phyloP scores from a whole-genome alignment of 2,888 invertebrate genomes.

The Nomada fabriciana region DNA sequence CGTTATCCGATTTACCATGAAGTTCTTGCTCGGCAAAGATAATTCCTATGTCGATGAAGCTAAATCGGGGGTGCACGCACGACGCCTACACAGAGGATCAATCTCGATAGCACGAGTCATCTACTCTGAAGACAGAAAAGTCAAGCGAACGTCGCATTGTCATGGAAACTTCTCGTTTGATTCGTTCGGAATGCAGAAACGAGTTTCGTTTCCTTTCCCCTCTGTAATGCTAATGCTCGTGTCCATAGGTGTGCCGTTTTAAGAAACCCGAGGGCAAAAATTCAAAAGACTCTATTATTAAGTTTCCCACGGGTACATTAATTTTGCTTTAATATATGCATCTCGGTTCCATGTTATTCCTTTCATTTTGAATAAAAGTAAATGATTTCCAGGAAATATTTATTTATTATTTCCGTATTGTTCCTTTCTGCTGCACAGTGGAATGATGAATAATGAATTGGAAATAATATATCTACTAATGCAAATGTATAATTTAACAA shows the following conservation, averaged over 20 bases:
- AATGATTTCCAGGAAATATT: no score
- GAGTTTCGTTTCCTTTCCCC: background rate
- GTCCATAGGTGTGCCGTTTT: background rate
- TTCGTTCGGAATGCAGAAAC: constrained; percentile 37
- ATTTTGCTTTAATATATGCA: background rate
- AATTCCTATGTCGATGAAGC: constrained; percentile 3
- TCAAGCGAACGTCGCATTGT: constrained; percentile 47
- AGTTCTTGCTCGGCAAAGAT: constrained; percentile 12
- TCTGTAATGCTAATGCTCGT: constrained; percentile 18
- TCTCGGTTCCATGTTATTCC: background rate
- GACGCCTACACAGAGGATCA: constrained; percentile 27
- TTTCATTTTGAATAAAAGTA: no score
- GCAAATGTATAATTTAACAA: no score
- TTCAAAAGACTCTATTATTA: background rate
- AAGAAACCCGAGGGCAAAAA: constrained; percentile 11
- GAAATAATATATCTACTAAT: no score
- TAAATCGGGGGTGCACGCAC: constrained; percentile 16
- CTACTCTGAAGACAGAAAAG: constrained; percentile 14
- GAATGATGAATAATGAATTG: no score
- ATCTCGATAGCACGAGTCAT: constrained; percentile 40
- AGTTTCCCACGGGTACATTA: background rate
- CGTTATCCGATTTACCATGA: constrained; percentile 1
- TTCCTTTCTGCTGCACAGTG: no score
- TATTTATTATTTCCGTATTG: no score
- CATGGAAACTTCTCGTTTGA: constrained; percentile 51